Percentiles rank a stretch among this genome's conserved stretches.
Conservation (phyloP, 1,140 invertebrate genomes). For the Lycorma delicatula region DNA sequence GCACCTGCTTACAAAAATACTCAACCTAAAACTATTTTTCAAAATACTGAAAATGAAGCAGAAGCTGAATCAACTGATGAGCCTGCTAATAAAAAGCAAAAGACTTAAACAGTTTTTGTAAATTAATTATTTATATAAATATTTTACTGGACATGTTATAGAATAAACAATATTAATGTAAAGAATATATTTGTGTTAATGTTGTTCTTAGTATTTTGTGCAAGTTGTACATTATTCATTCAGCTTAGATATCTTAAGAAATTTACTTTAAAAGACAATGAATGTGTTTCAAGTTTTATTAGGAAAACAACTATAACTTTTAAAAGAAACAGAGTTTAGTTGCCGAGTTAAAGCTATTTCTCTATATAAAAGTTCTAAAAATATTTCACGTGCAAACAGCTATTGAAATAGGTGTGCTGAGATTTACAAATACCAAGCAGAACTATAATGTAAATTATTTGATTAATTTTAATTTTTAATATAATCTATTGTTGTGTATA, state of each 20-base stretch:
- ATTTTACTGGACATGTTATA: no score
- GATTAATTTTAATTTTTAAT: no score
- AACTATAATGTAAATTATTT: no score
- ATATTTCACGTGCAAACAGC: no score
- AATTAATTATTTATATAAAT: not conserved
- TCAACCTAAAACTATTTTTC: slow-evolving; percentile 48
- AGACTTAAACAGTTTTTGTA: slow-evolving; percentile 11
- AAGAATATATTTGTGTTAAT: not conserved
- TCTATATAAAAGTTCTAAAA: no score
- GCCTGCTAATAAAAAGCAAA: slow-evolving; percentile 21
- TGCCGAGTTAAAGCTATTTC: no score
- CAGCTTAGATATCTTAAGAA: not conserved
- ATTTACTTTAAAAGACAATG: not conserved
- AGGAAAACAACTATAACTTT: not conserved
- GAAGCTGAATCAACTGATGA: slow-evolving; percentile 18
- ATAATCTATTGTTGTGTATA: no score
- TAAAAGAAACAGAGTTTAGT: not conserved
- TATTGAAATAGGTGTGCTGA: no score
- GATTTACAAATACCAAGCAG: no score
- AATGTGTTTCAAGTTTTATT: not conserved
- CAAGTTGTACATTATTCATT: not conserved
- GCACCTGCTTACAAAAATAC: slow-evolving; percentile 50
- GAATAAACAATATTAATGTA: no score
- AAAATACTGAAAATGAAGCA: slow-evolving; percentile 37
- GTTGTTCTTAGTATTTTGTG: not conserved